These are phyloP conservation scores for Dermatemys mawii DNA, from an alignment of 2,113 vertebrate genomes.

Conservation along the genomic window DNA sequence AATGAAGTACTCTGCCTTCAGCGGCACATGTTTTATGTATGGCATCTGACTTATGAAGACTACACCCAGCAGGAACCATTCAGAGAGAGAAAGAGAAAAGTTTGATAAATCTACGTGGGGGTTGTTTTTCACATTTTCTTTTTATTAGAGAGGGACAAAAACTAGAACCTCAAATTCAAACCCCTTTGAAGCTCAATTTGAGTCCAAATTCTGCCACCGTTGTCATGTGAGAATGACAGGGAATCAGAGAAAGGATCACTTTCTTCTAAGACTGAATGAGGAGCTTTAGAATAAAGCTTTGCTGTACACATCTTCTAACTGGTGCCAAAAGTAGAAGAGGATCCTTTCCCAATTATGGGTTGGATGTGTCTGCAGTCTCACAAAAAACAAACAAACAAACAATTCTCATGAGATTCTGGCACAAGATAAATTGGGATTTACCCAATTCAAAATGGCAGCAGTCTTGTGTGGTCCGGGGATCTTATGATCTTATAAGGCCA, in stretches of 20 bases:
- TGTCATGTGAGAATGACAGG: background rate
- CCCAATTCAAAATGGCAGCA: background rate
- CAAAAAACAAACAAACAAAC: background rate
- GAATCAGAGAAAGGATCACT: background rate
- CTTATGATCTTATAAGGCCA: no score
- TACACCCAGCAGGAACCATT: background rate
- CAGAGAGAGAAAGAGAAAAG: slow-evolving; percentile 25
- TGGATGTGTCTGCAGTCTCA: background rate
- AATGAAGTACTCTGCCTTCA: slow-evolving; percentile 27
- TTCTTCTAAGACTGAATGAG: background rate
- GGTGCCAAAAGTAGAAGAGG: no score
- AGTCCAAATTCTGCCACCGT: background rate
- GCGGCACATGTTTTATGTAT: background rate
- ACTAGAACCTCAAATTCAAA: background rate
- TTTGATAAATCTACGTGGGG: background rate
- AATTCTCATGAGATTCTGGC: background rate
- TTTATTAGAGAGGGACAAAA: background rate
- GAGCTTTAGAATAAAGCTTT: background rate
- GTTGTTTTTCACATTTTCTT: background rate
- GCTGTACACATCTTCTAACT: no score
- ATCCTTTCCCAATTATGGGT: no score
- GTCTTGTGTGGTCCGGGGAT: background rate
- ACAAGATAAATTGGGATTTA: background rate
- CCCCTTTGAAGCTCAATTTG: background rate
- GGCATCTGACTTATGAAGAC: background rate